Percentiles rank a stretch among this genome's conserved stretches.
These are phyloP conservation scores for Notamacropus eugenii DNA, from an alignment of 2,797 vertebrate genomes.

Conservation along the genomic window DNA sequence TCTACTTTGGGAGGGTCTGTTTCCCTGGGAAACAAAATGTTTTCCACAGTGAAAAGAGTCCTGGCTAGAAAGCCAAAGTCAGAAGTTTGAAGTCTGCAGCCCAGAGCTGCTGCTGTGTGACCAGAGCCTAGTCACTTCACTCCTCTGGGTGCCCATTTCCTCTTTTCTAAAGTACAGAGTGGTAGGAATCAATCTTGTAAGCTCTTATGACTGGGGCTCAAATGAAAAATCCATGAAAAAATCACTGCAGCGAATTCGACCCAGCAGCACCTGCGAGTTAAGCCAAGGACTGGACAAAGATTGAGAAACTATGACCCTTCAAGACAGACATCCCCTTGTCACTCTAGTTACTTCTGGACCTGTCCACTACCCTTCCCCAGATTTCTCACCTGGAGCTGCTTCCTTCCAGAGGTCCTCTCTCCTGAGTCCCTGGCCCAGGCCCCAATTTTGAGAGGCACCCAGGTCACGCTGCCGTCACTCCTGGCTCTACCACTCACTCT, in stretches of 20 bases:
- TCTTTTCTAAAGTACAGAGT: neutral
- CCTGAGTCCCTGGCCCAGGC: neutral
- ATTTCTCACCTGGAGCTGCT: neutral
- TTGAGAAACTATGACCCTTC: neutral
- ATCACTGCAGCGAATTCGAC: neutral
- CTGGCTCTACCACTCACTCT: neutral
- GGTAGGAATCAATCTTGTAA: neutral
- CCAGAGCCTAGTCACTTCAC: neutral
- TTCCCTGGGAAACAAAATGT: neutral
- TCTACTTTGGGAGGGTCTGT: neutral
- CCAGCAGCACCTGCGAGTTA: neutral
- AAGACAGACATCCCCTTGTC: neutral
- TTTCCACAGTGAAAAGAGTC: neutral
- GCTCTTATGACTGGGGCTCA: neutral
- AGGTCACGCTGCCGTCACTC: neutral
- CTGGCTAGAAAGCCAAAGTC: neutral
- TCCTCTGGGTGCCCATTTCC: conserved; percentile 2
- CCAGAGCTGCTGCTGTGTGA: neutral
- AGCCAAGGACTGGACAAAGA: neutral
- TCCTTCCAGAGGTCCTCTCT: neutral
- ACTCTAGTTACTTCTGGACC: neutral
- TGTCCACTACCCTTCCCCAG: neutral
- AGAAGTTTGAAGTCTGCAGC: neutral
- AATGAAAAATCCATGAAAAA: neutral
- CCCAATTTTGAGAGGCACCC: neutral